Evolutionary conservation across 2,797 vertebrate genomes (phyloP).

Genomic region (Siniperca undulata): DNA sequence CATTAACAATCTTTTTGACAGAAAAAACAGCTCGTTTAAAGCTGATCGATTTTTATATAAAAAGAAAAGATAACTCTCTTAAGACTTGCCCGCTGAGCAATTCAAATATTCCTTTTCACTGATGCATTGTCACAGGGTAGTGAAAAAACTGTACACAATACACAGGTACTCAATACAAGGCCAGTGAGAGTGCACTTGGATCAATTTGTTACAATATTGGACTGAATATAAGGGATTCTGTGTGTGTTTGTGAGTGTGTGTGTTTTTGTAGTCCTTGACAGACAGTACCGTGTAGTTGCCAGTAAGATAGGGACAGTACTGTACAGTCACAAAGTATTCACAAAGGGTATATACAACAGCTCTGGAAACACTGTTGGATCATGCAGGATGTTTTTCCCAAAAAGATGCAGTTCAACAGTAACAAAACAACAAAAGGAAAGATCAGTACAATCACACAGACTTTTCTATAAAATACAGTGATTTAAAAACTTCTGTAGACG

Average conservation of each 20-base stretch:
- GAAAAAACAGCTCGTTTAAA: conserved; percentile 48
- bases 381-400: conserved; percentile 87
- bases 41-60: conserved; percentile 28
- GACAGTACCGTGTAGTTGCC: conserved; percentile 78
- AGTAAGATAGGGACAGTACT: conserved; percentile 78
- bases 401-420: conserved; percentile 74
- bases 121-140: conserved; percentile 57
- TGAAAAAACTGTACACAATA: conserved; percentile 63
- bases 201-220: conserved; percentile 62
- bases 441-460: conserved; percentile 83
- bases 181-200: conserved; percentile 73
- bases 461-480: conserved; percentile 68
- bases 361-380: conserved; percentile 93
- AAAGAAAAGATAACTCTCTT: not conserved
- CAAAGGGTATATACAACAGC: conserved; percentile 95
- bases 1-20: conserved; percentile 58
- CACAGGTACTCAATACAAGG: conserved; percentile 63
- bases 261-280: conserved; percentile 61
- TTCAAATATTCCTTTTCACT: conserved; percentile 47
- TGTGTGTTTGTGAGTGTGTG: conserved; percentile 51
- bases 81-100: conserved; percentile 36
- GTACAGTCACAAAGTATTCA: conserved; percentile 93
- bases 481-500: conserved; percentile 59
- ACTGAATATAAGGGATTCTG: conserved; percentile 48
- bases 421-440: conserved; percentile 83